phyloP scores from a whole-genome alignment of 2,888 invertebrate species.

The Drosophila borealis region DNA sequence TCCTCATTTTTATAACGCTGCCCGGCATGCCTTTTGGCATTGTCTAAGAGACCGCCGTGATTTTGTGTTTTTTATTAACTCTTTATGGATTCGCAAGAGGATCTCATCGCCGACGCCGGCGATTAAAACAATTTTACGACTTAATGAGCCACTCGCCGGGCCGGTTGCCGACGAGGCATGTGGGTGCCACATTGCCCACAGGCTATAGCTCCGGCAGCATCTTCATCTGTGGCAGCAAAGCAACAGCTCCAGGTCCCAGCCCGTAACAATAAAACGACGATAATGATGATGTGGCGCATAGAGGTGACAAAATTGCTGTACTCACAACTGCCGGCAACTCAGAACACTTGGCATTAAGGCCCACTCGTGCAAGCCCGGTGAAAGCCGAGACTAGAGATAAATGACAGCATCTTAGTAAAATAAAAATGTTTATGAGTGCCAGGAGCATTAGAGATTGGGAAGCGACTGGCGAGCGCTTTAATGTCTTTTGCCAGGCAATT shows the following conservation, averaged over 20 bases:
- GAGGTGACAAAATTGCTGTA: constrained; percentile 77
- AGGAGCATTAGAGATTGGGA: constrained; percentile 58
- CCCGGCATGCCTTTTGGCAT: constrained; percentile 33
- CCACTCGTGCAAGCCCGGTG: constrained; percentile 13
- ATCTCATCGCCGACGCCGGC: constrained; percentile 49
- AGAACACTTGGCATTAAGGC: constrained; percentile 33
- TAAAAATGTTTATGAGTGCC: constrained; percentile 63
- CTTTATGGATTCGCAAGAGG: constrained; percentile 77
- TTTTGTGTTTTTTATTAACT: constrained; percentile 76
- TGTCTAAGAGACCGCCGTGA: constrained; percentile 64
- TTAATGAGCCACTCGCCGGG: constrained; percentile 78
- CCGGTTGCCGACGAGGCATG: constrained; percentile 59
- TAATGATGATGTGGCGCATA: constrained; percentile 72
- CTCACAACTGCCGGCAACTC: constrained; percentile 42
- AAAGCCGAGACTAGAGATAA: constrained; percentile 44
- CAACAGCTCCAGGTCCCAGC: constrained; percentile 11
- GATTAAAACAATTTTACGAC: constrained; percentile 78
- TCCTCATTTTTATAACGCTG: constrained; percentile 64
- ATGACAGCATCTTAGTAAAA: constrained; percentile 49
- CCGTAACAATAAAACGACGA: constrained; percentile 72
- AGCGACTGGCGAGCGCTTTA: constrained; percentile 40
- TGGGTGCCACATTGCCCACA: constrained; percentile 73
- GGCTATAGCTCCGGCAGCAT: constrained; percentile 30
- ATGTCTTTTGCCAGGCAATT: constrained; percentile 55
- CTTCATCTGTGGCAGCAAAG: background rate